Conservation (phyloP, 2,113 vertebrate species). For the Bufo bufo region DNA sequence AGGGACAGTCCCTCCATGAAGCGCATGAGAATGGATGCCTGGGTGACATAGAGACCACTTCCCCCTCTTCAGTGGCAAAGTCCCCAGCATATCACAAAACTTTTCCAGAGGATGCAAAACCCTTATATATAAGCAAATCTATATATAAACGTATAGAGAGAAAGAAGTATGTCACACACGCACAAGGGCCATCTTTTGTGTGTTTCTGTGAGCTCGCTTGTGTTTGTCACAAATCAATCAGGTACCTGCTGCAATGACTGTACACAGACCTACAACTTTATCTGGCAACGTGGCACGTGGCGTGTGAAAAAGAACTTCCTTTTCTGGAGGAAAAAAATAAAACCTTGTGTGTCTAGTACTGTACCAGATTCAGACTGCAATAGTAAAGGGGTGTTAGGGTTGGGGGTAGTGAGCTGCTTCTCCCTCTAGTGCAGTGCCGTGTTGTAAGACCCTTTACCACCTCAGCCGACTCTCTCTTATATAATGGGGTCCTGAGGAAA, state of each 20-base stretch:
- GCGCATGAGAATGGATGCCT: constrained; percentile 96
- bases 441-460: constrained; percentile 23
- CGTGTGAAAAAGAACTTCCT: constrained; percentile 70
- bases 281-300: constrained; percentile 86
- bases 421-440: background rate
- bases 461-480: background rate
- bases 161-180: constrained; percentile 73
- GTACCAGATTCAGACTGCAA: constrained; percentile 65
- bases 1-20: constrained; percentile 93
- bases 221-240: constrained; percentile 76
- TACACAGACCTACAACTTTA: constrained; percentile 74
- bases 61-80: constrained; percentile 67
- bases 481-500: background rate
- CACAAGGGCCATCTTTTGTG: constrained; percentile 71
- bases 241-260: constrained; percentile 88
- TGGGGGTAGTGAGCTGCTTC: background rate
- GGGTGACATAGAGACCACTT: constrained; percentile 88
- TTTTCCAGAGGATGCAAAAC: constrained; percentile 78
- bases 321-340: constrained; percentile 5
- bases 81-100: constrained; percentile 78
- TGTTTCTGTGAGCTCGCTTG: constrained; percentile 71
- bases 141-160: constrained; percentile 53
- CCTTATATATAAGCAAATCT: constrained; percentile 80
- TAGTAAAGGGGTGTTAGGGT: constrained; percentile 68
- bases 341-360: constrained; percentile 44